Conservation (phyloP, 1,140 invertebrate genomes). For the Aphelenchoides fujianensis region DNA sequence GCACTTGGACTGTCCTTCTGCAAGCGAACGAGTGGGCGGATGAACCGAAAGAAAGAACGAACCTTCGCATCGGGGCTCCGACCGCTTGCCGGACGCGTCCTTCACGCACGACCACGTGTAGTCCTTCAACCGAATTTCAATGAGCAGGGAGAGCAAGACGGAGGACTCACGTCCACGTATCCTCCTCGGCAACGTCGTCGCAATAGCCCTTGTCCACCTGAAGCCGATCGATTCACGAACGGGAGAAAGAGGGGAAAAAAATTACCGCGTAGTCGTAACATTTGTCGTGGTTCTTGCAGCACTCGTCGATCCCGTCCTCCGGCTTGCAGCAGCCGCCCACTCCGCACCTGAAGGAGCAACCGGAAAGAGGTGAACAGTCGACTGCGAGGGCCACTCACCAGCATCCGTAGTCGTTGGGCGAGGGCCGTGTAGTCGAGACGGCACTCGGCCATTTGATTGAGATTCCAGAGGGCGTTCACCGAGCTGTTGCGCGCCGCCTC, state of each 20-base stretch:
- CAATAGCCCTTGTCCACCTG: constrained; percentile 4
- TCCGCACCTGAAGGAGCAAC: no score
- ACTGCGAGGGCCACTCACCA: no score
- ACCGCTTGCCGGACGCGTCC: neutral
- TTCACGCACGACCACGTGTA: constrained; percentile 24
- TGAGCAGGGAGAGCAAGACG: no score
- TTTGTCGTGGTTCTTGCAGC: constrained; percentile 26
- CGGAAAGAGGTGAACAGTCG: no score
- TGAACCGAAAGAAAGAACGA: neutral
- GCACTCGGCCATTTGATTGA: constrained; percentile 29
- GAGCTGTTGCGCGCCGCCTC: neutral
- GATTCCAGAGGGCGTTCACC: constrained; percentile 30
- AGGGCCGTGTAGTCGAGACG: constrained; percentile 27
- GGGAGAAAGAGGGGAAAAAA: no score
- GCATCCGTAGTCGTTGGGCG: constrained; percentile 28
- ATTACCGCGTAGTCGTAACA: constrained; percentile 21
- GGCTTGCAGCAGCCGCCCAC: constrained; percentile 19
- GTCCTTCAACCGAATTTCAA: constrained; percentile 32
- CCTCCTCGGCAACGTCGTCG: neutral
- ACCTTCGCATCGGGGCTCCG: constrained; percentile 11
- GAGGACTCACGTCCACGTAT: constrained; percentile 5
- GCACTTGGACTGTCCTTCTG: constrained; percentile 21
- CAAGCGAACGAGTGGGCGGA: neutral
- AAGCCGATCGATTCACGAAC: no score
- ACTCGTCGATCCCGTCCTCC: constrained; percentile 28